Evolutionary conservation across 1,140 invertebrate genomes (phyloP).

Genomic region (Drosophila bocki): DNA sequence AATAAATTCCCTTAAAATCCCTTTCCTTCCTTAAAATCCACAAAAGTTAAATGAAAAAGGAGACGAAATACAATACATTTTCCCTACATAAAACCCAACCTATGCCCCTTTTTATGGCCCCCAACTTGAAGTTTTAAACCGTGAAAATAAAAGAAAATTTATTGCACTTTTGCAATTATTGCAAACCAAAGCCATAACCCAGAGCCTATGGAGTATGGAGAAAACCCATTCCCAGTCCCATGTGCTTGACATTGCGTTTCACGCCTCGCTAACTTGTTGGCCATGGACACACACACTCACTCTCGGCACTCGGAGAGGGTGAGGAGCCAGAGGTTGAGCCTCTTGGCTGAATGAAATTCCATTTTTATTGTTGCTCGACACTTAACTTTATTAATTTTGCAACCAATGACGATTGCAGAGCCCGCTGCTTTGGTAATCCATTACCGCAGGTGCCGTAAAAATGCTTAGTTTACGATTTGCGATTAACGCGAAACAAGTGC

Average conservation of each 20-base stretch:
- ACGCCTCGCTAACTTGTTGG: slow-evolving; percentile 71
- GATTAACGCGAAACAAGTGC: slow-evolving; percentile 82
- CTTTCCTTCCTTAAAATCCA: not conserved
- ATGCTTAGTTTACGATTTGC: slow-evolving; percentile 83
- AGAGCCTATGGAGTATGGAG: not conserved
- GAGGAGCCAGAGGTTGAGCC: slow-evolving; percentile 7
- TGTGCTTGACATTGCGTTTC: slow-evolving; percentile 68
- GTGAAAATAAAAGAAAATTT: slow-evolving; percentile 66
- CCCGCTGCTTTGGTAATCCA: slow-evolving; percentile 71
- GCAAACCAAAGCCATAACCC: slow-evolving; percentile 73
- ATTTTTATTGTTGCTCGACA: slow-evolving; percentile 81
- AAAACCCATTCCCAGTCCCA: slow-evolving; percentile 21
- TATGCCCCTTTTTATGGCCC: slow-evolving; percentile 9
- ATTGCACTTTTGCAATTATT: slow-evolving; percentile 78
- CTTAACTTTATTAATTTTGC: slow-evolving; percentile 82
- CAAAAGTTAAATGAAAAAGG: not conserved
- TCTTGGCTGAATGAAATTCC: slow-evolving; percentile 49
- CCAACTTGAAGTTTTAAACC: slow-evolving; percentile 48
- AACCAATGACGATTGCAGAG: slow-evolving; percentile 65
- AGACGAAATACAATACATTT: not conserved
- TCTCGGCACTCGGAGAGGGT: not conserved
- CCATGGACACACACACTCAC: slow-evolving; percentile 22
- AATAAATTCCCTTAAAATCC: not conserved
- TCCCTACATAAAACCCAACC: not conserved
- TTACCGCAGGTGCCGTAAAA: slow-evolving; percentile 82